These are phyloP conservation scores for Enteromius afrohamiltoni DNA, from an alignment of 2,797 vertebrate genomes.

Conservation along the genomic window DNA sequence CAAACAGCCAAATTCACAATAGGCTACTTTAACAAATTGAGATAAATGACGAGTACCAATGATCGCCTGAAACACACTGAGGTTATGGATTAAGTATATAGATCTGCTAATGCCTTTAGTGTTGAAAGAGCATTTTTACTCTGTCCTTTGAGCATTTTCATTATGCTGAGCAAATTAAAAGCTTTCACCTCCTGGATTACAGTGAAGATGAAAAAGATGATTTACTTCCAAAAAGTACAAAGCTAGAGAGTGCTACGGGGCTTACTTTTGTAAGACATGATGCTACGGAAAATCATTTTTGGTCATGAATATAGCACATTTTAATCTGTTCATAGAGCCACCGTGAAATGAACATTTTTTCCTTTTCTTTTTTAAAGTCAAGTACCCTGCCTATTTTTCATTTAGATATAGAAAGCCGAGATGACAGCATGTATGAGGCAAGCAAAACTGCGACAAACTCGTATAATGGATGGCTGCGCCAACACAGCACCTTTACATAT, in stretches of 20 bases:
- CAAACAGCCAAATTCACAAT: slow-evolving; percentile 2
- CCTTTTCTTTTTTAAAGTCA: neutral
- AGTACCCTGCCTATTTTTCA: slow-evolving; percentile 17
- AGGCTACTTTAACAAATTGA: slow-evolving; percentile 27
- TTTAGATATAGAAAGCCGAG: slow-evolving; percentile 33
- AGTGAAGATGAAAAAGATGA: slow-evolving; percentile 46
- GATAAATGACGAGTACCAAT: slow-evolving; percentile 36
- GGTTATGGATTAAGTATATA: slow-evolving; percentile 41
- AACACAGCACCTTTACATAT: slow-evolving; percentile 44
- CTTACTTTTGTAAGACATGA: slow-evolving; percentile 17
- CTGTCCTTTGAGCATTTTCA: slow-evolving; percentile 44
- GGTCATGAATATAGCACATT: slow-evolving; percentile 22
- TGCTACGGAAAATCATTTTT: slow-evolving; percentile 20
- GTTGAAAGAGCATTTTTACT: slow-evolving; percentile 26
- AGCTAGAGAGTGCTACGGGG: slow-evolving; percentile 25
- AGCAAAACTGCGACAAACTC: slow-evolving; percentile 46
- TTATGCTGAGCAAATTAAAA: slow-evolving; percentile 49
- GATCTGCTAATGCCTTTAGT: slow-evolving; percentile 45
- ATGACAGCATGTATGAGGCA: slow-evolving; percentile 47
- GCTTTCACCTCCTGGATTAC: slow-evolving; percentile 38
- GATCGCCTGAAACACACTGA: slow-evolving; percentile 26
- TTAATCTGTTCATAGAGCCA: slow-evolving; percentile 34
- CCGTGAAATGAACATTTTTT: slow-evolving; percentile 21
- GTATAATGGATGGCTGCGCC: slow-evolving; percentile 41
- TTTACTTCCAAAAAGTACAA: slow-evolving; percentile 35